Conservation (phyloP, 1,140 invertebrate species). For the Drosophila sproati region DNA sequence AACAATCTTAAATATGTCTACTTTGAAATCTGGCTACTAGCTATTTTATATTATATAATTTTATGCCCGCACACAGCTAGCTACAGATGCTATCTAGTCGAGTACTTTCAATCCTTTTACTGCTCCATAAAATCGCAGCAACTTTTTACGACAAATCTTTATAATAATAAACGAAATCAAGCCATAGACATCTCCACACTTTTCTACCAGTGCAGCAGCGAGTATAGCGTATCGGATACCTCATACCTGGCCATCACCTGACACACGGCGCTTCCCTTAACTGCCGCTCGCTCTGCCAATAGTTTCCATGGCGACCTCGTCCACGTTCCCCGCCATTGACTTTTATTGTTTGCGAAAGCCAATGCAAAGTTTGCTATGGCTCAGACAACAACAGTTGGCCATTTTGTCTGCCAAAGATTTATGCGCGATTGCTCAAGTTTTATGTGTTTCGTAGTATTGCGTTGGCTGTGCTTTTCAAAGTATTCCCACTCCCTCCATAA, state of each 20-base stretch:
- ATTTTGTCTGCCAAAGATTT: constrained; percentile 63
- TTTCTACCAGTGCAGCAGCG: background rate
- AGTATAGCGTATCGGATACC: background rate
- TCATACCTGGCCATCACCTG: background rate
- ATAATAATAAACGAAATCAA: background rate
- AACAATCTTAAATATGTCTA: too few relatives aligned
- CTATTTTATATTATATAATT: too few relatives aligned
- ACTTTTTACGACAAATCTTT: too few relatives aligned
- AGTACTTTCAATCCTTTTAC: too few relatives aligned
- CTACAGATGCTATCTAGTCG: too few relatives aligned
- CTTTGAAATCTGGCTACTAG: too few relatives aligned
- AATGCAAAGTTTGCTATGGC: constrained; percentile 32
- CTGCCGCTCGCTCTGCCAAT: background rate
- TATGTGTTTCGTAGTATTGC: constrained; percentile 43
- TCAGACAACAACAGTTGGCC: constrained; percentile 50
- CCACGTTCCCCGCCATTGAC: constrained; percentile 29
- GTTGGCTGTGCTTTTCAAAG: constrained; percentile 40
- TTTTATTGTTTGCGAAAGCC: constrained; percentile 39
- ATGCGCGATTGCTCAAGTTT: constrained; percentile 61
- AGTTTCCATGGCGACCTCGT: background rate
- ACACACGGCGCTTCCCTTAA: background rate
- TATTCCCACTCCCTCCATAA: background rate
- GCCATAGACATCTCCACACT: background rate
- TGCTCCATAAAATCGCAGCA: too few relatives aligned
- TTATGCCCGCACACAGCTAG: too few relatives aligned